A percentile compares a stretch with the other conserved stretches of the same genome.
phyloP scores from a whole-genome alignment of 1,140 invertebrate genomes.

The Contarinia nasturtii region DNA sequence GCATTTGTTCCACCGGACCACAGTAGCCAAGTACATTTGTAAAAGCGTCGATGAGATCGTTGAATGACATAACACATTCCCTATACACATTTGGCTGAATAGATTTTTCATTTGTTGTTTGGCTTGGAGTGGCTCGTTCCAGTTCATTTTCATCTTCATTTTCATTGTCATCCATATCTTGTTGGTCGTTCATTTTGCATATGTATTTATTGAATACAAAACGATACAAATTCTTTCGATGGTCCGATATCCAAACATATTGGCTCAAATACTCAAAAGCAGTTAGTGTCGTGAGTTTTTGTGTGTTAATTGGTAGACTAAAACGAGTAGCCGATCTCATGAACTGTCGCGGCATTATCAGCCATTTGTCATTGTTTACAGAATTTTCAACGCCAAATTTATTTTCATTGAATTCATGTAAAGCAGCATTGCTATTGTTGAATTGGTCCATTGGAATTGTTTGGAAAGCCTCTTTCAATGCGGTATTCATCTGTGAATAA shows the following conservation, averaged over 20 bases:
- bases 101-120: not conserved
- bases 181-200: not conserved
- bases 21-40: conserved; percentile 21
- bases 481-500: not conserved
- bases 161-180: conserved; percentile 3
- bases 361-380: conserved; percentile 16
- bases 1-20: conserved; percentile 16
- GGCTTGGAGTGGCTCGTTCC: conserved; percentile 3
- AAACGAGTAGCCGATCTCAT: conserved; percentile 38
- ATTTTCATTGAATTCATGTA: not conserved
- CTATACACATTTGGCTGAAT: conserved; percentile 6
- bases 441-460: conserved; percentile 1
- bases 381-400: not conserved
- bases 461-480: conserved; percentile 1
- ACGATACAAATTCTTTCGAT: conserved; percentile 33
- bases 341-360: conserved; percentile 35
- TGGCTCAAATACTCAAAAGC: conserved; percentile 35
- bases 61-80: conserved; percentile 14
- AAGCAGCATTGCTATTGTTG: not conserved
- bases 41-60: conserved; percentile 13
- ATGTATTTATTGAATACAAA: conserved; percentile 17
- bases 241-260: conserved; percentile 32
- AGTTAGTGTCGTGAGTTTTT: conserved; percentile 27
- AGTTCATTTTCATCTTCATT: conserved; percentile 8
- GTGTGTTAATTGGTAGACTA: conserved; percentile 35